A percentile compares a stretch with the other conserved stretches of the same genome.
These are phyloP conservation scores for Gavialis gangeticus DNA, from an alignment of 2,113 vertebrate species.

Conservation along the genomic window DNA sequence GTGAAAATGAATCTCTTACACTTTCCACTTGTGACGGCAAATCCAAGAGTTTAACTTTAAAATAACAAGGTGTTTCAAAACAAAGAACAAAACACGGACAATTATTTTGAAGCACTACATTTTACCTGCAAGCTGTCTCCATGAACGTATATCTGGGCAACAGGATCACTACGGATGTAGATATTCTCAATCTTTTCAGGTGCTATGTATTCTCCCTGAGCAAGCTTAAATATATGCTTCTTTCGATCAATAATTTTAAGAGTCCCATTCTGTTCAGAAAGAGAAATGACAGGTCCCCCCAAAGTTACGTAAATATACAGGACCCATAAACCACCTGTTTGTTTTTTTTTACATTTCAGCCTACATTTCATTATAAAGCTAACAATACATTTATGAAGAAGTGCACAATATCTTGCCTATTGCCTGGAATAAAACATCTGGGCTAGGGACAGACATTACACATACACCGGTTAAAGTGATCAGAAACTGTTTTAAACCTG, in stretches of 20 bases:
- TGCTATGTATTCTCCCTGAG: slow-evolving; percentile 97
- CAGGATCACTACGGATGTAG: slow-evolving; percentile 93
- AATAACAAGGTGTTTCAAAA: not conserved
- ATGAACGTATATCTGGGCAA: slow-evolving; percentile 94
- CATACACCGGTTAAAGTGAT: too few relatives aligned
- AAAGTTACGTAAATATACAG: not conserved
- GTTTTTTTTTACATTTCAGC: not conserved
- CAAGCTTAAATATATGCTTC: slow-evolving; percentile 99
- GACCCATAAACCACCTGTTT: not conserved
- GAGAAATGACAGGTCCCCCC: slow-evolving; percentile 30
- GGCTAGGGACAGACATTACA: too few relatives aligned
- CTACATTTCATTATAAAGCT: not conserved
- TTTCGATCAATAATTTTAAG: slow-evolving; percentile 97
- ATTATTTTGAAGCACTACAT: not conserved
- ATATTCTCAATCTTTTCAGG: slow-evolving; percentile 99
- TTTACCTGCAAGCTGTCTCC: slow-evolving; percentile 96
- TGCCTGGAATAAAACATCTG: too few relatives aligned
- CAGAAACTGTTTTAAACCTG: too few relatives aligned
- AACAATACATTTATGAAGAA: not conserved
- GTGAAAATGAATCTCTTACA: not conserved
- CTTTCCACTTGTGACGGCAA: fast-evolving
- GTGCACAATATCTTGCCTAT: not conserved
- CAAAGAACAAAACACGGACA: not conserved
- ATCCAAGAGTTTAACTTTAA: not conserved
- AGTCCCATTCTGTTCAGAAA: slow-evolving; percentile 88